These are phyloP conservation scores for Passerculus sandwichensis DNA, from an alignment of 2,797 vertebrate species.

Conservation along the genomic window DNA sequence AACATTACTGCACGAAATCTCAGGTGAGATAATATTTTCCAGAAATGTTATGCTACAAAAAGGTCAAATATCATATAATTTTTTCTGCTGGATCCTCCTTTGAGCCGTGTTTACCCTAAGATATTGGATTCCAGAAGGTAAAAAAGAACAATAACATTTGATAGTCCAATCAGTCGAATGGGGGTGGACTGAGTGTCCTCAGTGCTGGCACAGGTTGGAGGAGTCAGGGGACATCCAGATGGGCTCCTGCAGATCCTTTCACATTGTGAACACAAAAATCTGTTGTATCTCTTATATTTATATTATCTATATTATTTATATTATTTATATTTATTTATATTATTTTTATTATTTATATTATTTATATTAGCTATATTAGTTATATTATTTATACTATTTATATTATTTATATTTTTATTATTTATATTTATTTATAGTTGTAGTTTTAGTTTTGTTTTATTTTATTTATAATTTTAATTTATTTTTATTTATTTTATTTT, in stretches of 20 bases:
- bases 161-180: background rate
- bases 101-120: background rate
- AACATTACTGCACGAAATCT: background rate
- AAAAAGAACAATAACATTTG: background rate
- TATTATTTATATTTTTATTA: background rate
- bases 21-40: conserved; percentile 27
- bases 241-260: background rate
- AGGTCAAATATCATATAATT: conserved; percentile 33
- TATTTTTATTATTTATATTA: background rate
- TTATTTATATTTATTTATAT: background rate
- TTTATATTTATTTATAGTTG: background rate
- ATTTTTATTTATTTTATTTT: background rate
- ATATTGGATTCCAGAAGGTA: conserved; percentile 9
- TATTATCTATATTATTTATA: background rate
- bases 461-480: no score
- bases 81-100: background rate
- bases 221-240: background rate
- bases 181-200: background rate
- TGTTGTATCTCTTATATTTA: background rate
- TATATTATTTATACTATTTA: background rate
- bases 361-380: background rate
- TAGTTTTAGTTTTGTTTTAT: background rate
- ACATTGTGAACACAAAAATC: background rate
- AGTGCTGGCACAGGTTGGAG: background rate
- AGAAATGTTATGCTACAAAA: conserved; percentile 39